These are phyloP conservation scores for Incurvaria masculella DNA, from an alignment of 2,888 invertebrate genomes.

Conservation along the genomic window DNA sequence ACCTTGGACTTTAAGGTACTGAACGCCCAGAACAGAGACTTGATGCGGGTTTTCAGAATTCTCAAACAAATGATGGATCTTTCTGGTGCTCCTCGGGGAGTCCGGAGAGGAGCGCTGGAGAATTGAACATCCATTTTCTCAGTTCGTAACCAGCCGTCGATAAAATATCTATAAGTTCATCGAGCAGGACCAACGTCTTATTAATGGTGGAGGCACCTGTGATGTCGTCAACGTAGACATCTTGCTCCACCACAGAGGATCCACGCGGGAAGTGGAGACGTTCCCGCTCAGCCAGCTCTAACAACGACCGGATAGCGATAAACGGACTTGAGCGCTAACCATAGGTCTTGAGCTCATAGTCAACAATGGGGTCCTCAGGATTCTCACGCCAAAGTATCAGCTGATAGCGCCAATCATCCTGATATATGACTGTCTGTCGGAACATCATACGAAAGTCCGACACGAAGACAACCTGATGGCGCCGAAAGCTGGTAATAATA, in stretches of 20 bases:
- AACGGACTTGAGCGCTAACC: conserved; percentile 1
- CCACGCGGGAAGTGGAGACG: not conserved
- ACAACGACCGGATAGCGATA: not conserved
- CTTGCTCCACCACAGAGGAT: not conserved
- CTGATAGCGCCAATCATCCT: conserved; percentile 4
- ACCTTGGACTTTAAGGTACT: not conserved
- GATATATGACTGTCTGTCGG: conserved; percentile 1
- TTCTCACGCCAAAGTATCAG: conserved; percentile 6
- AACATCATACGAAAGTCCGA: conserved; percentile 8
- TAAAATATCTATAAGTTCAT: not conserved
- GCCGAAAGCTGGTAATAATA: not conserved
- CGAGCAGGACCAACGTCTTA: not conserved
- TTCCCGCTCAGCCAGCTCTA: not conserved
- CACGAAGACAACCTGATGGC: no score
- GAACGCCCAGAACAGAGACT: no score
- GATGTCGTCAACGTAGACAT: not conserved
- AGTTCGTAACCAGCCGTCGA: not conserved
- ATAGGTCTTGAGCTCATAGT: not conserved
- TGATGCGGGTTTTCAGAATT: no score
- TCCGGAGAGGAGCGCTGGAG: no score
- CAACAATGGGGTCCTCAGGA: not conserved
- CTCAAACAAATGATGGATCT: not conserved
- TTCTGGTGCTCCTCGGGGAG: conserved; percentile 1
- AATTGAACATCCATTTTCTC: no score
- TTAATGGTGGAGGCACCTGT: not conserved